A percentile compares a stretch with the other conserved stretches of the same genome.
phyloP scores from a whole-genome alignment of 2,888 invertebrate genomes.

The Cremastobaeus sp. region DNA sequence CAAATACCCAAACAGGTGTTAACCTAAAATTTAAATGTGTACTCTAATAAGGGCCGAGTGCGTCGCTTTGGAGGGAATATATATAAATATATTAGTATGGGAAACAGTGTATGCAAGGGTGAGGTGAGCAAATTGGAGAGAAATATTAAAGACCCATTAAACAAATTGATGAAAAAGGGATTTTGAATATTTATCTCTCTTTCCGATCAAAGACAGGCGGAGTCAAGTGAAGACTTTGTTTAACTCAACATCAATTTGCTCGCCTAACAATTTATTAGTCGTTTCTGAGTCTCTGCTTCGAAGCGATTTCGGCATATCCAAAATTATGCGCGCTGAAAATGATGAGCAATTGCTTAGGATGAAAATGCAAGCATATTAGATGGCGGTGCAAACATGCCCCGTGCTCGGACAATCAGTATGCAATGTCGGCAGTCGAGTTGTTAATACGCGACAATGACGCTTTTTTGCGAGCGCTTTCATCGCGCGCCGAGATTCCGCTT shows the following conservation, averaged over 20 bases:
- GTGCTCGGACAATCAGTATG: slow-evolving; percentile 39
- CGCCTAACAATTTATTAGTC: too few species aligned
- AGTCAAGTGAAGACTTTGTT: too few species aligned
- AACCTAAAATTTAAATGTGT: slow-evolving; percentile 19
- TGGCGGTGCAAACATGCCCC: slow-evolving; percentile 16
- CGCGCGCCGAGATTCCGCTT: slow-evolving; percentile 54
- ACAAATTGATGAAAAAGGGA: too few species aligned
- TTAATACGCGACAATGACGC: slow-evolving; percentile 50
- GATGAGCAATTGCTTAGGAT: slow-evolving; percentile 10
- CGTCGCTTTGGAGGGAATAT: too few species aligned
- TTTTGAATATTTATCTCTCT: too few species aligned
- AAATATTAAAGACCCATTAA: too few species aligned
- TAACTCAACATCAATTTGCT: too few species aligned
- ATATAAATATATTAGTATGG: too few species aligned
- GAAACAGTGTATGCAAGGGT: too few species aligned
- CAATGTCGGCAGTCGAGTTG: slow-evolving; percentile 29
- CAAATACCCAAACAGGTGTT: slow-evolving; percentile 36
- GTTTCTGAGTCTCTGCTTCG: too few species aligned
- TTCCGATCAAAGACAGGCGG: too few species aligned
- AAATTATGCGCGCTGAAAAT: slow-evolving; percentile 1
- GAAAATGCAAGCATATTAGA: slow-evolving; percentile 19
- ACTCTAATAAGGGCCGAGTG: slow-evolving; percentile 15
- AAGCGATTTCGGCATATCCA: slow-evolving; percentile 21
- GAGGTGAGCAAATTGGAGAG: too few species aligned
- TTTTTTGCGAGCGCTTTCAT: slow-evolving; percentile 57